These are phyloP conservation scores for Aythya baeri DNA, from an alignment of 2,113 vertebrate species.

Conservation along the genomic window DNA sequence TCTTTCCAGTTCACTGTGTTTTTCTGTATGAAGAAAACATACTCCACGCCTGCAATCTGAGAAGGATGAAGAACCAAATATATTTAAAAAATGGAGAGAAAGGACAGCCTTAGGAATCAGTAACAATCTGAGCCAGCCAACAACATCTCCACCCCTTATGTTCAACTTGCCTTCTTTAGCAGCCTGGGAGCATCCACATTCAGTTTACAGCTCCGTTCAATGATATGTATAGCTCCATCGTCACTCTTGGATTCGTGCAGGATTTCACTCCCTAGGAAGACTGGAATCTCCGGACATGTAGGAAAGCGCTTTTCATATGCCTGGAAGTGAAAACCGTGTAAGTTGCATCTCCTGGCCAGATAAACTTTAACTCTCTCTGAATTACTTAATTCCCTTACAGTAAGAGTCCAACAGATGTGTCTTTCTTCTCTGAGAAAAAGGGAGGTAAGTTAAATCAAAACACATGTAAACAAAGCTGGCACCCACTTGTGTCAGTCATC, in stretches of 20 bases:
- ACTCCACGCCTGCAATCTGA: constrained; percentile 85
- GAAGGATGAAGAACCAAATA: background rate
- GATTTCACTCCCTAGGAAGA: constrained; percentile 85
- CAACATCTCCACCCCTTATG: background rate
- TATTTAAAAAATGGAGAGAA: background rate
- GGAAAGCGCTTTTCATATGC: constrained; percentile 87
- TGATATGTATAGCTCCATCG: constrained; percentile 76
- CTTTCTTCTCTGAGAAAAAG: background rate
- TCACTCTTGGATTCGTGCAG: constrained; percentile 76
- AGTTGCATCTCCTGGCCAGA: background rate
- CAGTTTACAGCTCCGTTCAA: constrained; percentile 84
- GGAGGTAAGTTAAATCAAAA: background rate
- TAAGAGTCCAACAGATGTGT: background rate
- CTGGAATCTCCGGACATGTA: constrained; percentile 83
- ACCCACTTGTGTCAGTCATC: background rate
- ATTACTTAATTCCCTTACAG: background rate
- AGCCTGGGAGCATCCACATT: constrained; percentile 85
- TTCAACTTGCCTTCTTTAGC: constrained; percentile 80
- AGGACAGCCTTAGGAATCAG: background rate
- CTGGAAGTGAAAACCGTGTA: constrained; percentile 41
- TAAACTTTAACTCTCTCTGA: background rate
- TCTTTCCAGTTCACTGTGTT: constrained; percentile 85
- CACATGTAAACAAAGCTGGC: background rate
- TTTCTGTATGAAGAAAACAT: constrained; percentile 84
- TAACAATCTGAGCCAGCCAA: background rate